These are phyloP conservation scores for Brachionichthys hirsutus DNA, from an alignment of 2,113 vertebrate genomes.

Conservation along the genomic window DNA sequence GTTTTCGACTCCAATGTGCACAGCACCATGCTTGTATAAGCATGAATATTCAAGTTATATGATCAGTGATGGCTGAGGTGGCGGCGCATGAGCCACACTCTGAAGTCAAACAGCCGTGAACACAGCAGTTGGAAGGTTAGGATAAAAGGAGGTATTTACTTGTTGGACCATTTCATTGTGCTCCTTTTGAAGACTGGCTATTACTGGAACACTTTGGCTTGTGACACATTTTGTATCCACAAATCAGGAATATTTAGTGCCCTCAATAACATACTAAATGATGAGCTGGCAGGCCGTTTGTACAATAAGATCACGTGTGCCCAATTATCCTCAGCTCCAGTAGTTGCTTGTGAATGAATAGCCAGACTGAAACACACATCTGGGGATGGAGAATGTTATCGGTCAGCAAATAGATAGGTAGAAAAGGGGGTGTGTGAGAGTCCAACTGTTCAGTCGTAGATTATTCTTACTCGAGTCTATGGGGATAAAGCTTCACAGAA, in stretches of 20 bases:
- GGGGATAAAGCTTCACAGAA: too few species aligned
- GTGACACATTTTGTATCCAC: constrained; percentile 19
- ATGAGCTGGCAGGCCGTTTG: constrained; percentile 35
- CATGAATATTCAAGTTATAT: neutral
- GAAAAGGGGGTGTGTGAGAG: neutral
- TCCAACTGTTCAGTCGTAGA: neutral
- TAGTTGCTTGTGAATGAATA: constrained; percentile 34
- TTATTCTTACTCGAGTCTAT: too few species aligned
- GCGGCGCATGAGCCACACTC: constrained; percentile 19
- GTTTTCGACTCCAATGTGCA: too few species aligned
- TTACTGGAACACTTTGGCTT: constrained; percentile 40
- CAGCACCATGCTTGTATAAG: too few species aligned
- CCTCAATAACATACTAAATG: constrained; percentile 33
- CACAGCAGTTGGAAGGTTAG: constrained; percentile 5
- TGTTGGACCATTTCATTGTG: constrained; percentile 16
- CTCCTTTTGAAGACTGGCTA: constrained; percentile 27
- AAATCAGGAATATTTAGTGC: constrained; percentile 24
- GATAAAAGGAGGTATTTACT: constrained; percentile 19
- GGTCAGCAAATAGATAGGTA: neutral
- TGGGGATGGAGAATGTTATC: constrained; percentile 25
- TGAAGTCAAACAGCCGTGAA: constrained; percentile 29
- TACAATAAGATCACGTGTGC: constrained; percentile 49
- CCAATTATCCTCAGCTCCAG: constrained; percentile 56
- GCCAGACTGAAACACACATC: constrained; percentile 43
- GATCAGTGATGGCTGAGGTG: neutral